Percentiles rank a stretch among this genome's conserved stretches.
These are phyloP conservation scores for Cetoscarus ocellatus DNA, from an alignment of 2,797 vertebrate genomes.

Conservation along the genomic window DNA sequence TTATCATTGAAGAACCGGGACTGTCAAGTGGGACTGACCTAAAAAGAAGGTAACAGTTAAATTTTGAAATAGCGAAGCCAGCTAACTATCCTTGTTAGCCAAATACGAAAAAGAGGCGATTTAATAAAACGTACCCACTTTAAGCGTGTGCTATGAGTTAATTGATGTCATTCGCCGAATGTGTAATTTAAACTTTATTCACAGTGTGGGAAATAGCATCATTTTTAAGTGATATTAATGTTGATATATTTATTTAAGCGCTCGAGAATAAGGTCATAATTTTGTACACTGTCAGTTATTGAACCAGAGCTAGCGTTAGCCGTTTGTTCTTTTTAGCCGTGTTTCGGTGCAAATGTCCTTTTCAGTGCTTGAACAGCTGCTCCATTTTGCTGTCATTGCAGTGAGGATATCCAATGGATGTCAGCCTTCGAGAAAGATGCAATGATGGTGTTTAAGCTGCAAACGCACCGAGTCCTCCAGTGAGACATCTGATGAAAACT, in stretches of 20 bases:
- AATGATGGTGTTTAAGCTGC: slow-evolving; percentile 62
- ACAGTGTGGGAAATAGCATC: background rate
- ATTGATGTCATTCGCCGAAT: rapidly evolving
- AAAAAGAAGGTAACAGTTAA: slow-evolving; percentile 86
- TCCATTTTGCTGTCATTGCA: slow-evolving; percentile 13
- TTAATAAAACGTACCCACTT: background rate
- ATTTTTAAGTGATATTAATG: background rate
- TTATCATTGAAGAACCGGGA: background rate
- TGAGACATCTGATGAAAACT: slow-evolving; percentile 80
- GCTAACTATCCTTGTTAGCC: slow-evolving; percentile 77
- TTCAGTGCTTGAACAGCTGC: background rate
- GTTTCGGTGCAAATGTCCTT: background rate
- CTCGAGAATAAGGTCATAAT: slow-evolving; percentile 46
- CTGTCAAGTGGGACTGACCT: slow-evolving; percentile 78
- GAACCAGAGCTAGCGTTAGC: background rate
- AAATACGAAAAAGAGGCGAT: slow-evolving; percentile 41
- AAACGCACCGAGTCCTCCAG: slow-evolving; percentile 53
- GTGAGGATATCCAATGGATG: slow-evolving; percentile 36
- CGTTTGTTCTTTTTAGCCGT: slow-evolving; percentile 1
- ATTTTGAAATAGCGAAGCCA: slow-evolving; percentile 69
- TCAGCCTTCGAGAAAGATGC: slow-evolving; percentile 32
- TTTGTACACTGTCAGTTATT: slow-evolving; percentile 9
- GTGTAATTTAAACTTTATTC: background rate
- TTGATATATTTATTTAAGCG: slow-evolving; percentile 25
- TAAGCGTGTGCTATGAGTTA: background rate